Base-by-base conservation (phyloP, 2,797 vertebrate species). In the Cottoperca gobio region DNA sequence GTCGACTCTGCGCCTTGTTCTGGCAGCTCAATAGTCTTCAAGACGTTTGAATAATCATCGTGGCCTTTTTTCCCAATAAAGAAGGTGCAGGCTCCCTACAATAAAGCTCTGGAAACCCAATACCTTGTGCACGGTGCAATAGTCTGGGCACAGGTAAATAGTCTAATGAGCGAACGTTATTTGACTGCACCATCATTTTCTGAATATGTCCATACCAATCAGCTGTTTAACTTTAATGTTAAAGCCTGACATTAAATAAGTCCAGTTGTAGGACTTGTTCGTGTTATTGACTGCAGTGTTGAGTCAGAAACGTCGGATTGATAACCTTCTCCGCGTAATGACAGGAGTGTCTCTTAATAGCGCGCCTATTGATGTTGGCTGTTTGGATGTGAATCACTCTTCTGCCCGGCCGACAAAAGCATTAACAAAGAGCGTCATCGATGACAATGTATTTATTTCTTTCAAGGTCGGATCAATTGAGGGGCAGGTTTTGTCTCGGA, bases 1-100 rank as follows among this genome's bases (percentile, higher is more conserved):
- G 82, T 90, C 62, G 64, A 90, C 71, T 82, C 58, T 82, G 84
- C 87, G 82, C 55, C 68, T 82, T 58, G 70, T 78, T 78, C 64
- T 43, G 63, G 76, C 45, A 43, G 91, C 86, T 94, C 93, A 69
- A 92, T 93, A 91, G 70, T 50, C 76, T 68, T 73, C 72, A 71
- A 81, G 85, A 90, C 80, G 46, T 90, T 73, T 91, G 89, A 92
- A 85, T 87, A 88, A 91, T 89, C 84, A 85, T 82, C 58, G 59
- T 68, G 80, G 79, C 75, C 79, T 72, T n/a, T 73, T 88, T 88
- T 89, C 73, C 86, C 90, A 87, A 92, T 92, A 90, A 81, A 84
- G 79, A 72, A 71, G 71, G 78, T 79, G 78, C 76, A 53, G 62
- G 73, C 55, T 73, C 50, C 65, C 61, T 69, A 88, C 84, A 86